Conservation (phyloP, 2,888 invertebrate species). For the Drosophila monieri region DNA sequence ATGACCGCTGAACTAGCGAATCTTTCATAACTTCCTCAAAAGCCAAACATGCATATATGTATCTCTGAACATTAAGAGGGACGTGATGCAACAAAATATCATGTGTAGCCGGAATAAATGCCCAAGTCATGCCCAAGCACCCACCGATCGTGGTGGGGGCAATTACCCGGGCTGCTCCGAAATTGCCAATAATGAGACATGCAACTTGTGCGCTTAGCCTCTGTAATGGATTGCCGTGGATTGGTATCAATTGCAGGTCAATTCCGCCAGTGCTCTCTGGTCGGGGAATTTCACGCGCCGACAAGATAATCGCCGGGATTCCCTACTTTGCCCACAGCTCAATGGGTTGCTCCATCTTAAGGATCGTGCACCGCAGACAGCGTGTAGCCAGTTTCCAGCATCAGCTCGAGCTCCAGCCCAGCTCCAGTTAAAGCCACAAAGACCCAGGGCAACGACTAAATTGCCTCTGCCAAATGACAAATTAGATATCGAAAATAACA, state of each 20-base stretch:
- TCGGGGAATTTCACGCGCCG: constrained; percentile 63
- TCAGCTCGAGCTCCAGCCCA: constrained; percentile 15
- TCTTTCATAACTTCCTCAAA: constrained; percentile 44
- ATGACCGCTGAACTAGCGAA: constrained; percentile 39
- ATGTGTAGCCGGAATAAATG: constrained; percentile 60
- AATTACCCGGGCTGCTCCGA: constrained; percentile 73
- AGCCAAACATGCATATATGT: constrained; percentile 10
- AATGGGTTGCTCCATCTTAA: constrained; percentile 15
- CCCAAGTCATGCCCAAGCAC: constrained; percentile 51
- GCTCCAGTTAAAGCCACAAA: constrained; percentile 15
- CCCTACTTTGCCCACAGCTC: constrained; percentile 78
- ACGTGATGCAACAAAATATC: constrained; percentile 43
- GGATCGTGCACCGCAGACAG: constrained; percentile 78
- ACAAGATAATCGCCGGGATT: constrained; percentile 80
- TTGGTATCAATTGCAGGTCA: constrained; percentile 83
- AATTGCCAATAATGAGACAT: constrained; percentile 83
- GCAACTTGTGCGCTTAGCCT: constrained; percentile 81
- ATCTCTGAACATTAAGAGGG: constrained; percentile 36
- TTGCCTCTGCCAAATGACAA: constrained; percentile 78
- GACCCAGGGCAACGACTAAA: constrained; percentile 27
- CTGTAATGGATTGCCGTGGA: constrained; percentile 81
- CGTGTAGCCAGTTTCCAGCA: constrained; percentile 61
- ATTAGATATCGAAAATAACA: constrained; percentile 80
- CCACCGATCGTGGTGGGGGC: constrained; percentile 45
- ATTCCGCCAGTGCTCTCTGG: constrained; percentile 65